These are phyloP conservation scores for Distichodus sexfasciatus DNA, from an alignment of 2,797 vertebrate species.

Conservation along the genomic window DNA sequence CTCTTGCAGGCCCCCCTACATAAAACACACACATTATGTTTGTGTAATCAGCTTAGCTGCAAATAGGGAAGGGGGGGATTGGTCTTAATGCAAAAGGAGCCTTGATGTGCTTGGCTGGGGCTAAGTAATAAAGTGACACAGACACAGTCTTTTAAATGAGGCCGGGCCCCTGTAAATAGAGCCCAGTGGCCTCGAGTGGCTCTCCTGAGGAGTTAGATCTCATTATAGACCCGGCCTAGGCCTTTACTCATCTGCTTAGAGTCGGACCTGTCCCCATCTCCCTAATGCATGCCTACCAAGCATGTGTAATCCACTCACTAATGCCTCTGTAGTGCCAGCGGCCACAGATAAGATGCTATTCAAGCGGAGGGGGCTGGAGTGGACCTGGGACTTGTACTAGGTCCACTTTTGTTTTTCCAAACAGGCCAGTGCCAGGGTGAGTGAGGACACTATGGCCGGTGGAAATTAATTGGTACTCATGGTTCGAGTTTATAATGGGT, in stretches of 20 bases:
- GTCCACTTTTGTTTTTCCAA: slow-evolving; percentile 48
- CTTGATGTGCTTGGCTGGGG: slow-evolving; percentile 69
- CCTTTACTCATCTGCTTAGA: slow-evolving; percentile 70
- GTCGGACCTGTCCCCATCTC: slow-evolving; percentile 63
- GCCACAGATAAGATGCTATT: slow-evolving; percentile 53
- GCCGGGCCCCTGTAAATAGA: slow-evolving; percentile 68
- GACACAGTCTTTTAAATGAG: slow-evolving; percentile 68
- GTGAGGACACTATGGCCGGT: not conserved
- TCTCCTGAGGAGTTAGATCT: slow-evolving; percentile 71
- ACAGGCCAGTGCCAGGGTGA: slow-evolving; percentile 28
- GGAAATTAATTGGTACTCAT: slow-evolving; percentile 36
- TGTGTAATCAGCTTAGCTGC: slow-evolving; percentile 82
- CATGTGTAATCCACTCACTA: slow-evolving; percentile 75
- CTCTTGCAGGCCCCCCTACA: slow-evolving; percentile 32
- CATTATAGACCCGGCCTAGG: slow-evolving; percentile 69
- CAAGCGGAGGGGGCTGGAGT: slow-evolving; percentile 44
- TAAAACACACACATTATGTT: slow-evolving; percentile 61
- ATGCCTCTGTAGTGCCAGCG: slow-evolving; percentile 62
- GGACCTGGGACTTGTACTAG: slow-evolving; percentile 50
- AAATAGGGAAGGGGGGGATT: slow-evolving; percentile 47
- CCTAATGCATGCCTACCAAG: slow-evolving; percentile 75
- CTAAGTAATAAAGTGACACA: slow-evolving; percentile 79
- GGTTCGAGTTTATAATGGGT: slow-evolving; percentile 28
- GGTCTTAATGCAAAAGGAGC: slow-evolving; percentile 70
- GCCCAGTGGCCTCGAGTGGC: slow-evolving; percentile 62